Evolutionary conservation across 2,113 vertebrate species (phyloP), one percentile per base, ranked within the genome.

Genomic region (Heptranchias perlo): DNA sequence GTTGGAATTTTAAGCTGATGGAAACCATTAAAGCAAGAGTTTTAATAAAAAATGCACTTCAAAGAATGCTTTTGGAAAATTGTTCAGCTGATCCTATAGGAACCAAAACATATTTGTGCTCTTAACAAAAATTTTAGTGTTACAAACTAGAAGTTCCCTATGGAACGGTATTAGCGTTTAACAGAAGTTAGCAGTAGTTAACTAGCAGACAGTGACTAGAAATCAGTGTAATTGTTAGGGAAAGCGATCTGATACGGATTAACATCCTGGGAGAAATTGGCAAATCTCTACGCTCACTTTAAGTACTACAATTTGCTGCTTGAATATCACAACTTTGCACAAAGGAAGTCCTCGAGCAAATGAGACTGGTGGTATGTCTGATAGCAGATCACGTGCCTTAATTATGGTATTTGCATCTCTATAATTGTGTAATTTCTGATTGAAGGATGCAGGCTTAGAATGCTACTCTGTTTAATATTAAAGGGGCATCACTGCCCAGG

Each of bases 61-160:
- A 93, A 93, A 93, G 58, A 62, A 93, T 93, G 89, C 89, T 23
- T 39, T 93, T 62, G 54, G 64, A 93, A 18, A 39, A 39, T 93
- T 93, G 64, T 64, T 93, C 21, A 58, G 64, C 89, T 0, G 35
- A 62, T 21, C 58, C 58, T 93, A 35, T n/a, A 93, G 44, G 3
- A n/a, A n/a, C 18, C 89, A 93, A 64, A 93, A 62, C 35, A 93
- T 62, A 93, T 93, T 61, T 93, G 58, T 13, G 18, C 18, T n/a
- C 35, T 18, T 62, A 93, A 62, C 89, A 93, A 61, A 64, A 93
- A 21, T 31, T 39, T 58, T 23, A 93, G 89, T 64, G 58, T n/a
- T 21, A 62, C n/a, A 39, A 39, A 21, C 58, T 23, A 11, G 3
- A 54, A 89, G 8, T 89, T 54, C 49, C 6, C 25, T 8, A 16